Conservation (phyloP, 2,113 vertebrate genomes). For the Lethenteron reissneri region DNA sequence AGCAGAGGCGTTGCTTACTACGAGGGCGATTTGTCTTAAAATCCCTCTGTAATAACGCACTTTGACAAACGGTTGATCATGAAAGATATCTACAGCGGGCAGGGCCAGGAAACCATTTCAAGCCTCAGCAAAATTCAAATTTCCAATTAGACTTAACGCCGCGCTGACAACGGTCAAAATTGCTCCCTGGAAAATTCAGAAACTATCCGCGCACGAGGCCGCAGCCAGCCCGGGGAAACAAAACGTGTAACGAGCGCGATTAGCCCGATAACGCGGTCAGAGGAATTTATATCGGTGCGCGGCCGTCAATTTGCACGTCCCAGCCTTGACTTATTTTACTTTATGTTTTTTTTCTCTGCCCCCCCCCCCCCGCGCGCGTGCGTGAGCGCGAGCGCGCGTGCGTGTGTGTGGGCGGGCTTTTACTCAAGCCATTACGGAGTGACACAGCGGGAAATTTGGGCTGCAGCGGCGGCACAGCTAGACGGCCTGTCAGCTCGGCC, state of each 20-base stretch:
- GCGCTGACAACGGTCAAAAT: conserved; percentile 3
- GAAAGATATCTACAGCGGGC: conserved; percentile 5
- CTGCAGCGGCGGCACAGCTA: background rate
- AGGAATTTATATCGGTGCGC: background rate
- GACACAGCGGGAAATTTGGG: conserved; percentile 2
- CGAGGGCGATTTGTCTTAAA: conserved; percentile 6
- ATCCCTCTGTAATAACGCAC: conserved; percentile 5
- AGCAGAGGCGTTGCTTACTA: conserved; percentile 3
- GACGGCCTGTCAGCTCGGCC: too few species aligned
- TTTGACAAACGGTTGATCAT: conserved; percentile 6
- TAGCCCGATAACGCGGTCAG: conserved; percentile 4
- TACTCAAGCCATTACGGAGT: background rate
- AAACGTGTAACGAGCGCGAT: conserved; percentile 6
- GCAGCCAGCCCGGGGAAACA: background rate
- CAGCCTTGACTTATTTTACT: too few species aligned
- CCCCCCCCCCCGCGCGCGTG: too few species aligned
- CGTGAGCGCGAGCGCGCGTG: background rate
- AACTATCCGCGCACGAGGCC: background rate
- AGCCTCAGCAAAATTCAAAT: conserved; percentile 7
- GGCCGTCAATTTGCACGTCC: too few species aligned
- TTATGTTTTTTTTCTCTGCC: too few species aligned
- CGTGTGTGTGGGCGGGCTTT: conserved; percentile 1
- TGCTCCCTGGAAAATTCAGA: background rate
- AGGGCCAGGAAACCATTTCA: conserved; percentile 4
- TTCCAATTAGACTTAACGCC: conserved; percentile 5